Base-by-base conservation (phyloP, 2,888 invertebrate genomes). In the Flexamia atlantica region DNA sequence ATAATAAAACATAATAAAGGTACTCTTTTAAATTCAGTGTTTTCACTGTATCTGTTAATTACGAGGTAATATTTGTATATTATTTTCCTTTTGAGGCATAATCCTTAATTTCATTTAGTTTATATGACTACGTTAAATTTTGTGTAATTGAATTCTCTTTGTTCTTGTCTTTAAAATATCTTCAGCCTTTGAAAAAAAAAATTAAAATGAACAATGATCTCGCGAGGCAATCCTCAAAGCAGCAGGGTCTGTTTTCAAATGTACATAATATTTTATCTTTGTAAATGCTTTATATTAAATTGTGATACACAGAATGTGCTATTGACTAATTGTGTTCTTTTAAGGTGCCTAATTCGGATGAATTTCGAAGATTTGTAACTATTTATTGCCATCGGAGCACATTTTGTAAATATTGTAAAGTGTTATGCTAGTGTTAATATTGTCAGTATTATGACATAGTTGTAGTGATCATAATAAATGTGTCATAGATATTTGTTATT, bases 401-500 rank as follows among this genome's bases (percentile, higher is more conserved):
- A 76, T 76, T 42, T 42, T 76, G 76, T 76, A 76, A 76, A 76
- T 76, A 76, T 40, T 76, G 76, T 76, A 76, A 76, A 76, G 76
- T 76, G 76, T 76, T 76, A 50, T 76, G 25, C 25, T 76, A 76
- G 76, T 46, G 76, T 76, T 76, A 76, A 76, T 76, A 46, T 76
- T 76, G 76, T 76, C 76, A 76, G 76, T 76, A 76, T 76, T 76
- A 76, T 40, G 76, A 23, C 76, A 46, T 76, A 76, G 76, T 14
- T 46, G 23, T 76, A 76, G 76, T 46, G 42, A 76, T 76, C 1
- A 70, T 76, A 76, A 46, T 46, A 46, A 72, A 76, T 76, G 76
- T 76, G 76, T 76, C 76, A 76, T 76, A 76, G 46, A 76, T 76
- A 76, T 76, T 46, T 76, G 76, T 76, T 76, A 76, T 76, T 46